Evolutionary conservation across 2,888 invertebrate genomes (phyloP), one percentile per base, ranked within the genome.

Genomic region (Troides oblongomaculatus): DNA sequence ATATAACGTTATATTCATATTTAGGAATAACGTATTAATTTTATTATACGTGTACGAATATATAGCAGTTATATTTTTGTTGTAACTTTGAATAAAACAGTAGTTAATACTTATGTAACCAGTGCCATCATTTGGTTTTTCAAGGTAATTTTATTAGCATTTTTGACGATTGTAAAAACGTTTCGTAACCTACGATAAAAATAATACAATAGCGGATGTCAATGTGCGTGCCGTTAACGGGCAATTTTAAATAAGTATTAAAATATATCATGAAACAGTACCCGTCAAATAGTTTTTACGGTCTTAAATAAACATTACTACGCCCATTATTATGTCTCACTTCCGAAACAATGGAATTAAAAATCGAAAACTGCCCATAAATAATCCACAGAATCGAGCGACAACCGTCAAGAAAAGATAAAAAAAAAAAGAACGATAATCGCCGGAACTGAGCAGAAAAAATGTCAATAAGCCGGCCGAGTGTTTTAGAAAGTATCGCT

Each of bases 391-490:
- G 46, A 58, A 17, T 36, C 67, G 17, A 59, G 21, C 59, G 58
- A 50, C 30, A 21, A 43, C 25, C 46, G 64, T 57, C 30, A 56
- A 23, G 25, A 63, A 56, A 67, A 23, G 30, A 64, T 59, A 67
- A 60, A 39, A 39, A 50, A 57, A 56, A 21, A 21, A 21, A 21
- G 62, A 66, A 46, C 14, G 21, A 43, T 62, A 70, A 72, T 64
- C 71, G 70, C 74, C 77, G 70, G 74, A 81, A 83, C 78, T 79
- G 81, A 81, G 74, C 75, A 79, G 81, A 82, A 74, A 81, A 81
- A 80, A 79, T 78, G 57, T 77, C 78, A 83, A 81, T 81, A 81
- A 77, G 76, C 74, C 79, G 78, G 82, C 78, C 79, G 75, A 80
- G 79, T 81, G 82, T 63, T 70, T 68, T 75, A 75, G 74, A 74